Evolutionary conservation across 2,888 invertebrate species (phyloP).

Genomic region (Epinotia ramella): DNA sequence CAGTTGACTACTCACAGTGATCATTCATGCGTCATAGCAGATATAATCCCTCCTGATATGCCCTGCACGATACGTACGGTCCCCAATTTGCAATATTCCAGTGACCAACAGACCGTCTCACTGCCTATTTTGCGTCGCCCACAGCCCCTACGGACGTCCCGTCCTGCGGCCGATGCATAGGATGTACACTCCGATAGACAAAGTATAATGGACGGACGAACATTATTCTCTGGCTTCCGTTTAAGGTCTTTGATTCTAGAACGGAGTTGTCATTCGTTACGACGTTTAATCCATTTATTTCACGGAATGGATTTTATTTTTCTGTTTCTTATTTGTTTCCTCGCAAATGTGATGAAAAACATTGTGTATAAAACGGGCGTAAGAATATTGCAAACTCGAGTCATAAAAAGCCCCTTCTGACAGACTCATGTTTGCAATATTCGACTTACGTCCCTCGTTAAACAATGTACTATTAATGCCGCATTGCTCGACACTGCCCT

Average conservation of each 20-base stretch:
- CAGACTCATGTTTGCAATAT: too few species aligned
- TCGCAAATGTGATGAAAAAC: too few species aligned
- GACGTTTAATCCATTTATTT: not conserved
- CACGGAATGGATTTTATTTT: not conserved
- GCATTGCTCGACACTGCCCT: too few species aligned
- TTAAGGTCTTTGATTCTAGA: constrained; percentile 15
- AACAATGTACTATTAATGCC: too few species aligned
- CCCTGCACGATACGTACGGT: constrained; percentile 12
- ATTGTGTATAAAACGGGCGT: too few species aligned
- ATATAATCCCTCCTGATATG: constrained; percentile 26
- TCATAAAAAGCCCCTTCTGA: too few species aligned
- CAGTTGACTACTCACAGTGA: constrained; percentile 6
- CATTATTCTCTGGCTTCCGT: constrained; percentile 18
- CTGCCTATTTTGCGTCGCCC: constrained; percentile 58
- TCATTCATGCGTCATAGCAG: constrained; percentile 21
- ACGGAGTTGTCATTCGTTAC: constrained; percentile 1
- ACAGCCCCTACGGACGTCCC: constrained; percentile 62
- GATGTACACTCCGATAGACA: constrained; percentile 26
- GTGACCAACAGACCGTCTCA: constrained; percentile 49
- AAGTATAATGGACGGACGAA: constrained; percentile 28
- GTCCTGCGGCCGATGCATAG: constrained; percentile 50
- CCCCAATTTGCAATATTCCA: constrained; percentile 48
- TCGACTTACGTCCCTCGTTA: too few species aligned
- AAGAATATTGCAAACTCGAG: too few species aligned
- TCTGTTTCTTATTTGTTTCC: not conserved